These are phyloP conservation scores for Melanocharis versteri DNA, from an alignment of 2,113 vertebrate genomes.

Conservation along the genomic window DNA sequence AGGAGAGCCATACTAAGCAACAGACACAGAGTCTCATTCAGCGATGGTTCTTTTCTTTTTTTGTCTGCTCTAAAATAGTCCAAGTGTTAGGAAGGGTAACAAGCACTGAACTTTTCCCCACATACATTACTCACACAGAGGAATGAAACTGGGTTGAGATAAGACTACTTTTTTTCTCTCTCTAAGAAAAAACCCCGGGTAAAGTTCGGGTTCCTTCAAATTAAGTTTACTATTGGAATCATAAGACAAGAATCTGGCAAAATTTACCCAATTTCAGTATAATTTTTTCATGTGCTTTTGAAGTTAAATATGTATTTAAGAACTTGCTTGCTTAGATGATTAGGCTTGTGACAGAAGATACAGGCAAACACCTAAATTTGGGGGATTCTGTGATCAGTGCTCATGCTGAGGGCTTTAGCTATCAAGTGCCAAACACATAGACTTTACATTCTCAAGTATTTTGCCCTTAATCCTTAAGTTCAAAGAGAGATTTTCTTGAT, in stretches of 20 bases:
- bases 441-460: not conserved
- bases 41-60: slow-evolving; percentile 39
- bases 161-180: not conserved
- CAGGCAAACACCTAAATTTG: not conserved
- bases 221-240: not conserved
- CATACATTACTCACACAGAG: not conserved
- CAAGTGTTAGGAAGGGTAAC: slow-evolving; percentile 39
- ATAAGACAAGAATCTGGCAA: not conserved
- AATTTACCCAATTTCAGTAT: not conserved
- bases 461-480: not conserved
- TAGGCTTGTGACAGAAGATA: not conserved
- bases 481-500: not conserved
- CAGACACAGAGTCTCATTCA: slow-evolving; percentile 65
- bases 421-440: not conserved
- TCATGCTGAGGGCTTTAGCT: not conserved
- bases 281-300: not conserved
- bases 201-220: not conserved
- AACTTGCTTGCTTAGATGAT: not conserved
- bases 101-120: slow-evolving; percentile 37
- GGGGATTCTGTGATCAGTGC: not conserved
- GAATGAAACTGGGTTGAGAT: not conserved
- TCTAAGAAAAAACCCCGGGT: not conserved
- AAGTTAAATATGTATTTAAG: not conserved
- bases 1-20: slow-evolving; percentile 43
- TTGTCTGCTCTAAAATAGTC: slow-evolving; percentile 56